These are phyloP conservation scores for Epinotia ramella DNA, from an alignment of 2,888 invertebrate genomes.

Conservation along the genomic window DNA sequence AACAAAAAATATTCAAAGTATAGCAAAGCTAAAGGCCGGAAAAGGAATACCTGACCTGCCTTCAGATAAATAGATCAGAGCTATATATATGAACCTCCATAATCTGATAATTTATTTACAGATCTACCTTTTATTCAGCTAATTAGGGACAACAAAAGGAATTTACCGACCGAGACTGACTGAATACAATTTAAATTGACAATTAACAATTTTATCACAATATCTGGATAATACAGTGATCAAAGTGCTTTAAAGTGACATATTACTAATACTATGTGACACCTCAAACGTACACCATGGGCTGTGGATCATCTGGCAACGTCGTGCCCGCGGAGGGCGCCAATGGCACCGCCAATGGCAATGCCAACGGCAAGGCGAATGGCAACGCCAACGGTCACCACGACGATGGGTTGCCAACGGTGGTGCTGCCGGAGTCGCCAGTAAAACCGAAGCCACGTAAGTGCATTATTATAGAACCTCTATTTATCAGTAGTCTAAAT, in stretches of 20 bases:
- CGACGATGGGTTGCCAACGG: constrained; percentile 69
- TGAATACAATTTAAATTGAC: not conserved
- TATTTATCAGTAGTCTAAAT: no score
- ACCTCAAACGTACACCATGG: constrained; percentile 62
- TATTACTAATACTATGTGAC: constrained; percentile 16
- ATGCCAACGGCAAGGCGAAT: constrained; percentile 50
- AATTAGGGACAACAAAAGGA: no score
- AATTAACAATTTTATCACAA: not conserved
- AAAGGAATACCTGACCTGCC: no score
- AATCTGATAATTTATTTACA: no score
- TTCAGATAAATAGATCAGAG: no score
- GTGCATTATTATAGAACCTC: constrained; percentile 46
- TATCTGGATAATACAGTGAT: not conserved
- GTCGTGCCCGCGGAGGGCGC: constrained; percentile 62
- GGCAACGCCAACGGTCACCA: constrained; percentile 54
- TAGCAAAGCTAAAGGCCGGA: no score
- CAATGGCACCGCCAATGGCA: constrained; percentile 56
- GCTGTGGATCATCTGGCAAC: constrained; percentile 79
- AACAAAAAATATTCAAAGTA: no score
- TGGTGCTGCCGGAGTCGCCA: constrained; percentile 76
- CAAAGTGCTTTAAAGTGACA: constrained; percentile 13
- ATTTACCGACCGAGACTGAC: no score
- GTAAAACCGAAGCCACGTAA: constrained; percentile 73
- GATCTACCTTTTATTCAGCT: no score
- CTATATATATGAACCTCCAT: no score